A percentile compares a stretch with the other conserved stretches of the same genome.
These are phyloP conservation scores for Oophaga sylvatica DNA, from an alignment of 2,797 vertebrate species.

Conservation along the genomic window DNA sequence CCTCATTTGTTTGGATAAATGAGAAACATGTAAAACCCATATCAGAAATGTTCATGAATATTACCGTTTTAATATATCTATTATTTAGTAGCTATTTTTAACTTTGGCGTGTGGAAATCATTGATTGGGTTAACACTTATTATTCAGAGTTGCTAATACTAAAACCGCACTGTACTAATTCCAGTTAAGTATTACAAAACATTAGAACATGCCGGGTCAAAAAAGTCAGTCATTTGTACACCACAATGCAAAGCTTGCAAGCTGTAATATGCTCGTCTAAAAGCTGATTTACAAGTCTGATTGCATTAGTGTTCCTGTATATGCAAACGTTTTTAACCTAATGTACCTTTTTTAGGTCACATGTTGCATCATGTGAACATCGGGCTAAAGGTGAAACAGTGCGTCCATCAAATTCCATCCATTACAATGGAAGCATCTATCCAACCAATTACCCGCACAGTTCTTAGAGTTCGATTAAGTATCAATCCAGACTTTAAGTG, in stretches of 20 bases:
- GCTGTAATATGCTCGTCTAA: constrained; percentile 68
- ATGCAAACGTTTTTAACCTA: constrained; percentile 67
- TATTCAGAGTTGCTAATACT: constrained; percentile 64
- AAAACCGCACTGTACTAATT: constrained; percentile 72
- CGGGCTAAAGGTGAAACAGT: constrained; percentile 92
- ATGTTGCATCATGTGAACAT: constrained; percentile 97
- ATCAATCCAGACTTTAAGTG: constrained; percentile 91
- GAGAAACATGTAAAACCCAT: background rate
- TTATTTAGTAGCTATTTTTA: constrained; percentile 69
- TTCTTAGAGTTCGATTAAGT: constrained; percentile 87
- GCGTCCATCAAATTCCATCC: constrained; percentile 93
- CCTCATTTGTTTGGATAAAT: background rate
- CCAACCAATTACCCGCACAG: constrained; percentile 96
- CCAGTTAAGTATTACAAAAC: constrained; percentile 78
- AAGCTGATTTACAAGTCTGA: constrained; percentile 72
- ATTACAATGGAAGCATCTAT: constrained; percentile 90
- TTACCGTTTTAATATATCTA: constrained; percentile 41
- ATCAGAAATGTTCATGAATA: background rate
- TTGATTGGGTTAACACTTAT: constrained; percentile 64
- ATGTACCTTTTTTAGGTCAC: constrained; percentile 84
- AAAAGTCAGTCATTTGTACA: constrained; percentile 73
- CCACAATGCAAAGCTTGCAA: constrained; percentile 72
- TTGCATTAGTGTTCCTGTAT: constrained; percentile 67
- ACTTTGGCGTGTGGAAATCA: constrained; percentile 59
- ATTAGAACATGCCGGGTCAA: constrained; percentile 73